Base-by-base conservation (phyloP, 64 coral and sea anemone species). In the Porites australiensis region DNA sequence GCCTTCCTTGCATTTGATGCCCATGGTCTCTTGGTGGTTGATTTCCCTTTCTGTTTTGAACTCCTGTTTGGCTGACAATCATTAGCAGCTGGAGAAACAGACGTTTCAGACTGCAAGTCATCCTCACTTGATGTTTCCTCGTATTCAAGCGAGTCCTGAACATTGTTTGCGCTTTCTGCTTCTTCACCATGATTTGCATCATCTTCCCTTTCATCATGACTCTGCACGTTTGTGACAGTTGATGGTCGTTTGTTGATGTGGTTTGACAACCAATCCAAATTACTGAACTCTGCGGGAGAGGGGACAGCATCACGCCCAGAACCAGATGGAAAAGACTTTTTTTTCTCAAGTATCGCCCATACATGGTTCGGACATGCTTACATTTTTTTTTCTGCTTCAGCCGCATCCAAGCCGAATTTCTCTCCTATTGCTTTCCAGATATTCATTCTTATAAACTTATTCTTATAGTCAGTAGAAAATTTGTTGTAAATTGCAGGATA, bases 21-120 rank as follows among this genome's bases (percentile, higher is more conserved):
- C 77, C 77, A 51, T 55, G 77, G 77, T 80, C 77, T 80, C 47
- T 80, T 80, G 77, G 76, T 74, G 70, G 70, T 80, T 80, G 77
- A 51, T 80, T 80, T 80, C 77, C 77, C 77, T 80, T 80, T 80
- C 77, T 51, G 13, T 80, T 80, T 80, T 80, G 77, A 80, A 80
- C 58, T 80, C 77, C 77, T 53, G 10, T 80, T 80, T 80, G 77
- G 77, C 77, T 80, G 44, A 80, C 77, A 7, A 67, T 15, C 64
- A 67, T 67, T 67, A 67, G 64, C 64, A 67, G 64, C 64, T 67
- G 64, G 64, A 67, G 16, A 67, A 67, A 67, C 64, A 67, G 64
- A 67, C 64, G 8, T 67, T 67, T 67, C 64, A 67, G 21, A 67
- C 5, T 67, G 64, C 16, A 67, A 2, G 64, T 18, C 64, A 67